Percentiles rank a stretch among this genome's conserved stretches.
phyloP scores from a whole-genome alignment of 2,113 vertebrate genomes.

The Zosterops lateralis region DNA sequence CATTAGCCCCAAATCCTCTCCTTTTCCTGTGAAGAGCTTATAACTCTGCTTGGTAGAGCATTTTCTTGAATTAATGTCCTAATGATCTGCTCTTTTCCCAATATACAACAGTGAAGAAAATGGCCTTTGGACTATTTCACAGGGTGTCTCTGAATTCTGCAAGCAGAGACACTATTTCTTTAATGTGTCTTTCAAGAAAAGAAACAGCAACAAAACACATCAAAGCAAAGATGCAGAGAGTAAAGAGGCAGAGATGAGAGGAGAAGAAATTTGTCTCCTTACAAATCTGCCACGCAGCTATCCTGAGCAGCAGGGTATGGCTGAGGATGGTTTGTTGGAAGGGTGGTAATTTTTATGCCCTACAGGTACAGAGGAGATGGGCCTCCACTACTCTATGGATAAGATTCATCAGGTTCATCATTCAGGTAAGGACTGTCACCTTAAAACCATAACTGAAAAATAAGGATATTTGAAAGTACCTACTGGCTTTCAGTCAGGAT shows the following conservation, averaged over 20 bases:
- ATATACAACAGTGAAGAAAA: neutral
- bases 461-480: neutral
- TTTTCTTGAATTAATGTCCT: neutral
- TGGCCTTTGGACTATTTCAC: neutral
- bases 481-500: neutral
- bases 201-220: neutral
- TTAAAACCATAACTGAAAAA: neutral
- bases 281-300: neutral
- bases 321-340: neutral
- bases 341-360: neutral
- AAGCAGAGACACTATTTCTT: neutral
- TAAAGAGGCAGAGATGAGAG: neutral
- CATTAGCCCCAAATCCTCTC: neutral
- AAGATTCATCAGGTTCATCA: neutral
- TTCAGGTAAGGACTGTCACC: neutral
- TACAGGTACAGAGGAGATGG: neutral
- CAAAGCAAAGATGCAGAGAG: neutral
- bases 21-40: neutral
- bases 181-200: neutral
- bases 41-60: neutral
- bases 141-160: neutral
- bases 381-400: neutral
- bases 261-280: neutral
- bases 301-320: neutral
- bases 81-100: neutral